Percentiles rank a stretch among this genome's conserved stretches.
These are phyloP conservation scores for Tapirus indicus DNA, from an alignment of 2,797 vertebrate species.

Conservation along the genomic window DNA sequence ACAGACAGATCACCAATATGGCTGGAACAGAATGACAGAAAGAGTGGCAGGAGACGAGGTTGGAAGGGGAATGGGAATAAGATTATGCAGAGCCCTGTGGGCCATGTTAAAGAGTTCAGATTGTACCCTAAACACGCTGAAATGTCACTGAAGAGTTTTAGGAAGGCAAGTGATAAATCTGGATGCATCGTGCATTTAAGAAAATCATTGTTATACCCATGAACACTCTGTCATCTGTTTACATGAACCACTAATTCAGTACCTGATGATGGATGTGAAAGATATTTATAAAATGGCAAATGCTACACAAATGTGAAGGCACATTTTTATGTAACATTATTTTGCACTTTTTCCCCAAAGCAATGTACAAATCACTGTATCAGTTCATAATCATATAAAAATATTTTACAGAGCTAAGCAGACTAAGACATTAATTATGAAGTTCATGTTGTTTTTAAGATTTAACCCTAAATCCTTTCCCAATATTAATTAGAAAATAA, in stretches of 20 bases:
- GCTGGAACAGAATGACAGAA: background rate
- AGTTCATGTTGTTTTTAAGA: background rate
- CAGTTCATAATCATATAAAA: constrained; percentile 52
- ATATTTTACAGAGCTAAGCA: constrained; percentile 44
- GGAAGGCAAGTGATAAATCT: background rate
- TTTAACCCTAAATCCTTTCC: background rate
- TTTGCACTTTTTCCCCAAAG: background rate
- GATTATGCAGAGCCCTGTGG: fast-evolving
- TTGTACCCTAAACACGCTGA: background rate
- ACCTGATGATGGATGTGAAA: background rate
- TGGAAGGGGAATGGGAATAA: background rate
- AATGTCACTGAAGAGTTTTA: background rate
- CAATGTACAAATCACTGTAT: background rate
- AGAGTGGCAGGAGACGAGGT: background rate
- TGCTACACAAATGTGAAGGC: background rate
- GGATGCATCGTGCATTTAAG: background rate
- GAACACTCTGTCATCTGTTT: background rate
- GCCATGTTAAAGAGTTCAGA: background rate
- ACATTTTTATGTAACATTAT: background rate
- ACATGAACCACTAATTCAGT: background rate
- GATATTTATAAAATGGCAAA: background rate
- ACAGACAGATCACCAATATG: background rate
- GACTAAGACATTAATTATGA: constrained; percentile 62
- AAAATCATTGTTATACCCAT: background rate
- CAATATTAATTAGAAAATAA: constrained; percentile 46